Conservation (phyloP, 1,140 invertebrate genomes). For the Tetragonula clypearis region DNA sequence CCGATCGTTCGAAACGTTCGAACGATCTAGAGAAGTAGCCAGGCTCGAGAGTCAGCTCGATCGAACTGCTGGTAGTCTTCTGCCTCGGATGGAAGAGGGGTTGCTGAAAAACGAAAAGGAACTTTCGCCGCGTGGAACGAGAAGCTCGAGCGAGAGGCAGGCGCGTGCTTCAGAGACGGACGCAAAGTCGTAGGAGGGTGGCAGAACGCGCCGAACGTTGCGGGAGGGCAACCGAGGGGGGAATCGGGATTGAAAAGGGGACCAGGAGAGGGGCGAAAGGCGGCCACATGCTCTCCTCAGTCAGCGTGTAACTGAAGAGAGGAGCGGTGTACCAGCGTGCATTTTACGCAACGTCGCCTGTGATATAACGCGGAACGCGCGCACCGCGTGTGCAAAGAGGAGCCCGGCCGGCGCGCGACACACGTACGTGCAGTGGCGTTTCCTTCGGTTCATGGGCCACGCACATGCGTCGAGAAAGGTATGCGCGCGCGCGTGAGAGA, state of each 20-base stretch:
- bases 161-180: slow-evolving; percentile 43
- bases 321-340: slow-evolving; percentile 57
- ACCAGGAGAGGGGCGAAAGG: slow-evolving; percentile 64
- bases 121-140: slow-evolving; percentile 72
- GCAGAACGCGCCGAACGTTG: neutral
- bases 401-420: neutral
- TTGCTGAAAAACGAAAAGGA: slow-evolving; percentile 68
- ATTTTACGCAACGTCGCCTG: slow-evolving; percentile 74
- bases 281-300: slow-evolving; percentile 56
- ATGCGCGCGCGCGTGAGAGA: neutral
- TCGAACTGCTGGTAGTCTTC: too few species aligned
- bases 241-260: slow-evolving; percentile 52
- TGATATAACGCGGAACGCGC: slow-evolving; percentile 60
- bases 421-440: neutral
- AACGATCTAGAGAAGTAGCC: too few species aligned
- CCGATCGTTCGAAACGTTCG: too few species aligned
- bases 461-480: slow-evolving; percentile 36
- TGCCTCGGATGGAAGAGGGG: neutral
- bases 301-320: slow-evolving; percentile 44
- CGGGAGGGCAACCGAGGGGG: neutral
- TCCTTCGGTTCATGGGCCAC: neutral
- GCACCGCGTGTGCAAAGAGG: slow-evolving; percentile 2
- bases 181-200: neutral
- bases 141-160: slow-evolving; percentile 47
- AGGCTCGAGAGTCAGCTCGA: too few species aligned